These are phyloP conservation scores for Cantharis rufa DNA, from an alignment of 2,888 invertebrate genomes.

Conservation along the genomic window DNA sequence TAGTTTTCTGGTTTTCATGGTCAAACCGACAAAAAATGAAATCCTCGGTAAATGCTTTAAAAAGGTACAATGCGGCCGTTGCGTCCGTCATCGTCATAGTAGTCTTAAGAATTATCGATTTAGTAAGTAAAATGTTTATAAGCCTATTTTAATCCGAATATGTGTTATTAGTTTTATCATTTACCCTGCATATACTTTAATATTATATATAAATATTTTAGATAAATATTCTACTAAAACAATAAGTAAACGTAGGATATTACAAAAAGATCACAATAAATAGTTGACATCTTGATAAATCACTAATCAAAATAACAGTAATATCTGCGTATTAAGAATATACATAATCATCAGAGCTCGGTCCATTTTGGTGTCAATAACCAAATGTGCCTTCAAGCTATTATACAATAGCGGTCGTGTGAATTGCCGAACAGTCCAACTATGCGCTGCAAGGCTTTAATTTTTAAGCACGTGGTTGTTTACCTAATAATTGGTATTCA, in stretches of 20 bases:
- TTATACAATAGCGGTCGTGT: slow-evolving; percentile 39
- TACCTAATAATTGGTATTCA: background rate
- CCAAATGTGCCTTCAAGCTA: slow-evolving; percentile 37
- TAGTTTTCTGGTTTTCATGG: no score
- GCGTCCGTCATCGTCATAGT: no score
- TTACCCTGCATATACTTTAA: background rate
- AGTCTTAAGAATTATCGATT: no score
- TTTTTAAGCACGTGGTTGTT: background rate
- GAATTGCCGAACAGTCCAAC: slow-evolving; percentile 33
- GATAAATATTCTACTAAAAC: background rate
- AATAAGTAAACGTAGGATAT: background rate
- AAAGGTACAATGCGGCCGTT: no score
- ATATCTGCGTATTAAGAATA: slow-evolving; percentile 31
- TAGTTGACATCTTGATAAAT: slow-evolving; percentile 29
- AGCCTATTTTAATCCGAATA: no score
- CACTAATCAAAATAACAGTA: slow-evolving; percentile 44
- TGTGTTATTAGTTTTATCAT: no score
- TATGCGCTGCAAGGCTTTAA: background rate
- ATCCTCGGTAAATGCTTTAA: no score
- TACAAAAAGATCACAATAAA: slow-evolving; percentile 20
- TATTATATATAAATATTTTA: background rate
- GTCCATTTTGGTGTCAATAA: slow-evolving; percentile 41
- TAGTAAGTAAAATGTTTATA: no score
- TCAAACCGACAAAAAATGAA: no score
- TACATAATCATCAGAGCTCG: slow-evolving; percentile 29